Base-by-base conservation (phyloP, 2,113 vertebrate species). In the Rhinolophus sinicus region DNA sequence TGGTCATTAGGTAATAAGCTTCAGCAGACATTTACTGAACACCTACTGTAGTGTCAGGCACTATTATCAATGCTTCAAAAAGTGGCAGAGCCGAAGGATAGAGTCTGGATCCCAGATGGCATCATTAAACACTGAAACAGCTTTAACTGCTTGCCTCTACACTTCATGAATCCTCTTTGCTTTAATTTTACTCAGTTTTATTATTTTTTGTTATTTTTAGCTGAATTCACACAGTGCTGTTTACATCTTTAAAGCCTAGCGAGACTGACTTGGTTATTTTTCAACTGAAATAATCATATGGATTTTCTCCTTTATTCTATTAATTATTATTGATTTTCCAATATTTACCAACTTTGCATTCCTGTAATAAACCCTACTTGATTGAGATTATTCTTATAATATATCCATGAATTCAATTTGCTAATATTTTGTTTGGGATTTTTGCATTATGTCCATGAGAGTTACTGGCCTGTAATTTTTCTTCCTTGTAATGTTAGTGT, bases 151-250 rank as follows among this genome's bases (percentile, higher is more conserved):
- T 16, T 62, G 35, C n/a, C 28, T 21, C 38, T 35, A 30, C 64
- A 80, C 26, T 81, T 89, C 44, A 40, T 5, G 64, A 87, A 62
- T 24, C 28, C 24, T 8, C 16, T 75, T 72, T 77, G 24, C 67
- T 75, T 93, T 62, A 78, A 24, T 60, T 94, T 84, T 93, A 65
- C 30, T 88, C 58, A 64, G 28, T 44, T 94, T 67, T 84, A 83
- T 80, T 26, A 88, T 89, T 89, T 94, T 70, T 60, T 70, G n/a
- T 86, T 95, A 81, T 70, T 77, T 94, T 94, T 75, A 76, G 77
- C 6, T 47, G 50, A 84, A 73, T 54, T 67, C 44, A 69, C 24
- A 62, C 15, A 54, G 33, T 64, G 22, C 38, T 80, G 24, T 75
- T 93, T 95, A 83, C 44, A 56, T 75, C 26, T 78, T 69, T 83